Conservation (phyloP, 2,113 vertebrate genomes). For the Hemichromis elongatus region DNA sequence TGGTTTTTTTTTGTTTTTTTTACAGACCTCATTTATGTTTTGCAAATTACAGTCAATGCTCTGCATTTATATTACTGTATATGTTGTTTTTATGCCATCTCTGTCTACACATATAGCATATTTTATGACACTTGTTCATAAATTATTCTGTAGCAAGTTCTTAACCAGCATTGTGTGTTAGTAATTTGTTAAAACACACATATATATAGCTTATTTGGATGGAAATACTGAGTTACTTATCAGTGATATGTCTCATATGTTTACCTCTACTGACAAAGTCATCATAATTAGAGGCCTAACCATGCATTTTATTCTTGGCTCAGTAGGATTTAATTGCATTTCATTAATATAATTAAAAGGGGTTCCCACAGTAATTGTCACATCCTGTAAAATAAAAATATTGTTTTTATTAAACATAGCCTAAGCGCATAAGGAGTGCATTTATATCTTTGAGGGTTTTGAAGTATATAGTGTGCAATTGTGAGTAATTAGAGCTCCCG, state of each 20-base stretch:
- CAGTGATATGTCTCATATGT: neutral
- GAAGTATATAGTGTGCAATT: neutral
- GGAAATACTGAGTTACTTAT: neutral
- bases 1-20: neutral
- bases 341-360: conserved; percentile 17
- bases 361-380: neutral
- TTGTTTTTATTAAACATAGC: neutral
- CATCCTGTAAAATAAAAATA: neutral
- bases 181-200: neutral
- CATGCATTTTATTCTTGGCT: conserved; percentile 31
- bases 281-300: conserved; percentile 29
- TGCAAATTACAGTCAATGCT: neutral
- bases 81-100: neutral
- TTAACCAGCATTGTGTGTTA: neutral
- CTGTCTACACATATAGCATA: neutral
- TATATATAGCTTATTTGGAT: neutral
- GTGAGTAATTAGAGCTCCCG: neutral
- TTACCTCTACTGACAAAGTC: conserved; percentile 3
- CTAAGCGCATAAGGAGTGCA: neutral
- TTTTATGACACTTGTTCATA: neutral
- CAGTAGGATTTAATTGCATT: conserved; percentile 26
- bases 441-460: neutral
- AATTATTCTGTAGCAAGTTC: neutral
- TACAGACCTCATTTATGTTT: neutral
- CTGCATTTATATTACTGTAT: neutral